Percentiles rank a stretch among this genome's conserved stretches.
Evolutionary conservation across 2,797 vertebrate species (phyloP).

Genomic region (Anas bernieri): DNA sequence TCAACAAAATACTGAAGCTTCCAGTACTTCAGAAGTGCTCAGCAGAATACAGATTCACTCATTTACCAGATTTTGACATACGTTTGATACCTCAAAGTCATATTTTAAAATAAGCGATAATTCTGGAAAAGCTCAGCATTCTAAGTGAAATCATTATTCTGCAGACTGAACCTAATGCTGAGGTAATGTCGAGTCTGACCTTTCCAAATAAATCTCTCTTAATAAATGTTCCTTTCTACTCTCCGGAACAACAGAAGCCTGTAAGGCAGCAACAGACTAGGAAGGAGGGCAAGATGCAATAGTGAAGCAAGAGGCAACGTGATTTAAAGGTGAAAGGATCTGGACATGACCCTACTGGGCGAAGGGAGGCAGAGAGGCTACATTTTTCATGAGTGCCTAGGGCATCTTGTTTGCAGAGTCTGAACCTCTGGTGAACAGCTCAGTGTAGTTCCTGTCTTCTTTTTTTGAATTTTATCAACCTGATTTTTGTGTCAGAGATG

Average conservation of each 20-base stretch:
- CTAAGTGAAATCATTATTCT: slow-evolving; percentile 65
- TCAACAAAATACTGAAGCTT: neutral
- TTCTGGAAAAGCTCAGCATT: neutral
- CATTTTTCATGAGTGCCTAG: slow-evolving; percentile 53
- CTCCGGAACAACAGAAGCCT: slow-evolving; percentile 33
- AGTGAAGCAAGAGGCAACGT: slow-evolving; percentile 12
- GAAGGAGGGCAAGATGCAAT: slow-evolving; percentile 23
- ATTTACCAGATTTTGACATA: neutral
- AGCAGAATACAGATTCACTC: neutral
- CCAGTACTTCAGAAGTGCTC: neutral
- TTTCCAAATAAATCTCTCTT: slow-evolving; percentile 60
- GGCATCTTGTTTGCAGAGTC: slow-evolving; percentile 7
- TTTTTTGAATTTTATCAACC: neutral
- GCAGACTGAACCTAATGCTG: slow-evolving; percentile 57
- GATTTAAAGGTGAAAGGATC: slow-evolving; percentile 52
- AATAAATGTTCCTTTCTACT: slow-evolving; percentile 40
- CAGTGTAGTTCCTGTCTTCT: neutral
- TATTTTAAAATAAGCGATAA: neutral
- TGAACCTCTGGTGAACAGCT: slow-evolving; percentile 8
- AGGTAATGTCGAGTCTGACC: slow-evolving; percentile 63
- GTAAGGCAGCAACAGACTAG: slow-evolving; percentile 33
- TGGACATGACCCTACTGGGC: slow-evolving; percentile 14
- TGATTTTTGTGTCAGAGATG: slow-evolving; percentile 15
- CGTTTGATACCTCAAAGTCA: neutral
- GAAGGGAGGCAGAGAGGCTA: slow-evolving; percentile 3